Evolutionary conservation across 2,888 invertebrate species (phyloP).

Genomic region (Drosophila gaucha): DNA sequence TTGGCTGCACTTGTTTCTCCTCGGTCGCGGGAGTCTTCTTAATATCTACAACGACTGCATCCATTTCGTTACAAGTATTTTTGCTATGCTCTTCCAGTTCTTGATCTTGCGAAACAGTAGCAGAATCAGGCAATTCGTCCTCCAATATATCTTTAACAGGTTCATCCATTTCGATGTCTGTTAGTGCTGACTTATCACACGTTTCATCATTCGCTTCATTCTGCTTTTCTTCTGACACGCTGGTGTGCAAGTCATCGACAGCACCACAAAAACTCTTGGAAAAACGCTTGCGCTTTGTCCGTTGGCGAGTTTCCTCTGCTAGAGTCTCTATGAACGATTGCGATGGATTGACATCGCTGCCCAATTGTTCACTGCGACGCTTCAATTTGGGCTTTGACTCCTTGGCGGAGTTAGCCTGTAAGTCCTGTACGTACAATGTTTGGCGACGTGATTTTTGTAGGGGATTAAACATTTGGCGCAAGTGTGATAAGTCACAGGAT

Average conservation of each 20-base stretch:
- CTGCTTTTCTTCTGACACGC: slow-evolving; percentile 21
- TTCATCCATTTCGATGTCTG: background rate
- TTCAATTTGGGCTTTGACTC: slow-evolving; percentile 42
- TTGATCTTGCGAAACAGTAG: background rate
- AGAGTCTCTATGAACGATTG: slow-evolving; percentile 80
- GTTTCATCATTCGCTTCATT: slow-evolving; percentile 22
- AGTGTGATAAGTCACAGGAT: slow-evolving; percentile 55
- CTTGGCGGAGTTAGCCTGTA: slow-evolving; percentile 24
- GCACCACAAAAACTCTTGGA: slow-evolving; percentile 77
- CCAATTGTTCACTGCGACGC: slow-evolving; percentile 54
- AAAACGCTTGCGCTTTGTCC: slow-evolving; percentile 65
- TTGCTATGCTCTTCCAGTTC: background rate
- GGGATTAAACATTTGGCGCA: slow-evolving; percentile 69
- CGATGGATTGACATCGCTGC: slow-evolving; percentile 66
- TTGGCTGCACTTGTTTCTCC: slow-evolving; percentile 1
- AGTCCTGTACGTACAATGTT: slow-evolving; percentile 56
- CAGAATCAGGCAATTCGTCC: too few relatives aligned
- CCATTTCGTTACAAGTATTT: background rate
- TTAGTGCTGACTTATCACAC: background rate
- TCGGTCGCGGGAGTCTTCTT: background rate
- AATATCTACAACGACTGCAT: background rate
- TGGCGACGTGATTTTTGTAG: slow-evolving; percentile 73
- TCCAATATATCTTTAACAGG: background rate
- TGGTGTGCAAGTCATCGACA: slow-evolving; percentile 26
- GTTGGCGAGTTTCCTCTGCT: slow-evolving; percentile 34